A percentile compares a stretch with the other conserved stretches of the same genome.
Evolutionary conservation across 1,140 invertebrate genomes (phyloP).

Genomic region (Trinorchestia longiramus): DNA sequence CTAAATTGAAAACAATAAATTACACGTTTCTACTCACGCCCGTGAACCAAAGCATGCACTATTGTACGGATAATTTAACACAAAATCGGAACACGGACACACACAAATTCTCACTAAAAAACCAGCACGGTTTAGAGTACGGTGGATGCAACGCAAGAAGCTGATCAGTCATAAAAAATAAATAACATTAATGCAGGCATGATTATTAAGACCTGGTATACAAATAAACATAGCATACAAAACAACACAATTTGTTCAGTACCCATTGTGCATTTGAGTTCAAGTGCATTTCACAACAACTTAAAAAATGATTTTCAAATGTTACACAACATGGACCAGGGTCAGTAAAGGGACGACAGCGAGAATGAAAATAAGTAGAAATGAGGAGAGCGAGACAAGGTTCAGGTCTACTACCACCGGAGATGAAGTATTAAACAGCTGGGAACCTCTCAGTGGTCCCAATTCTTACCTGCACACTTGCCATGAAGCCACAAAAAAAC

Average conservation of each 20-base stretch:
- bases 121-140: not conserved
- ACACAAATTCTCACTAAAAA: not conserved
- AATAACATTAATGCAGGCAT: not conserved
- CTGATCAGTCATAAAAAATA: not conserved
- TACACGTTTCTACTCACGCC: not conserved
- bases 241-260: too few species aligned
- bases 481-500: conserved; percentile 36
- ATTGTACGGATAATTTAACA: not conserved
- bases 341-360: not conserved
- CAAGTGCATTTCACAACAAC: too few species aligned
- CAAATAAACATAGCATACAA: too few species aligned
- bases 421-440: not conserved
- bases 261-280: too few species aligned
- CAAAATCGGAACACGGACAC: not conserved
- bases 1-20: not conserved
- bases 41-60: not conserved
- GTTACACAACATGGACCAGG: too few species aligned
- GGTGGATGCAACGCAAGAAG: not conserved
- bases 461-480: conserved; percentile 22
- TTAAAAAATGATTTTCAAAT: too few species aligned
- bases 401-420: not conserved
- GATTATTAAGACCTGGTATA: too few species aligned
- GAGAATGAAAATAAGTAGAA: not conserved
- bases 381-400: not conserved
- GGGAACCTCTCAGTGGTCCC: not conserved